A percentile compares a stretch with the other conserved stretches of the same genome.
Conservation (phyloP, 2,113 vertebrate species). For the Delphinapterus leucas region DNA sequence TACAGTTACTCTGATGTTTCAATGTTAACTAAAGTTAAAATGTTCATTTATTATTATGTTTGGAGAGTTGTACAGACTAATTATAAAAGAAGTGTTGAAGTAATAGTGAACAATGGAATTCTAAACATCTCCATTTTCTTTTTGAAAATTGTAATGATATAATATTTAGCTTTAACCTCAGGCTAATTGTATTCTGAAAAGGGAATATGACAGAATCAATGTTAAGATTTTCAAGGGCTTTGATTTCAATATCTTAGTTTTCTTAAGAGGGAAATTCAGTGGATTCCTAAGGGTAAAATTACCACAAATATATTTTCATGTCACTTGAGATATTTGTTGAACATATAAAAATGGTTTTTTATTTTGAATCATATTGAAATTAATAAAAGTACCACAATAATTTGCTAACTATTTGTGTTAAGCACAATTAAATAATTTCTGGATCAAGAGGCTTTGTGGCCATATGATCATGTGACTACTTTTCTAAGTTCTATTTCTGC, state of each 20-base stretch:
- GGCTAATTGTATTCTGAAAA: conserved; percentile 67
- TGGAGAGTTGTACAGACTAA: conserved; percentile 37
- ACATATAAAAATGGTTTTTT: neutral
- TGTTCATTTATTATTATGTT: conserved; percentile 16
- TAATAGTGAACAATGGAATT: conserved; percentile 56
- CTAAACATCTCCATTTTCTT: conserved; percentile 63
- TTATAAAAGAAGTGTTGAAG: conserved; percentile 26
- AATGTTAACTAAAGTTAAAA: conserved; percentile 72
- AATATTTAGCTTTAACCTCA: conserved; percentile 64
- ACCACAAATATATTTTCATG: conserved; percentile 40
- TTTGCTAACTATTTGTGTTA: conserved; percentile 42
- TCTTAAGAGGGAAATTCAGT: conserved; percentile 59
- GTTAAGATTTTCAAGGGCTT: conserved; percentile 54
- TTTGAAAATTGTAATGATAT: conserved; percentile 59
- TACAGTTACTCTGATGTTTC: conserved; percentile 8
- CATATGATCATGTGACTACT: conserved; percentile 59
- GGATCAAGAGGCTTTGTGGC: conserved; percentile 52
- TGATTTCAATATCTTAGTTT: conserved; percentile 67
- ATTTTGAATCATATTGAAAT: conserved; percentile 43
- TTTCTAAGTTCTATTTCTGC: conserved; percentile 72
- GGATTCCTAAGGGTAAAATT: conserved; percentile 59
- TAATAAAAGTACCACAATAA: conserved; percentile 27
- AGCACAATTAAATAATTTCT: conserved; percentile 50
- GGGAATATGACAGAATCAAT: conserved; percentile 67
- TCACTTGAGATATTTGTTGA: conserved; percentile 49